Evolutionary conservation across 2,888 invertebrate genomes (phyloP).

Genomic region (Barypeithes pellucidus): DNA sequence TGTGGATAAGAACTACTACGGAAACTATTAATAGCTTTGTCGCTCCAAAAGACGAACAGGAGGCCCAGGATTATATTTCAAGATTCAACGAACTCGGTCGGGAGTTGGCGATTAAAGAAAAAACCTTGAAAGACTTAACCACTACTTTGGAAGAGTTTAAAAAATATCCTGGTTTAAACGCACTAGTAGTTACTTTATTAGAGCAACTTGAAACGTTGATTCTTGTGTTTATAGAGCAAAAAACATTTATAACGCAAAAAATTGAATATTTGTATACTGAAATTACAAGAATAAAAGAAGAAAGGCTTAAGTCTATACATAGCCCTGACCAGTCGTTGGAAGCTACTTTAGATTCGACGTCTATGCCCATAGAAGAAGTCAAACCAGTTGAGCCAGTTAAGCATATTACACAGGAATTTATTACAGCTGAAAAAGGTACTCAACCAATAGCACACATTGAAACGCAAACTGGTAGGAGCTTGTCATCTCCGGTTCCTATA

Average conservation of each 20-base stretch:
- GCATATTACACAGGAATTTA: conserved; percentile 56
- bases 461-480: conserved; percentile 80
- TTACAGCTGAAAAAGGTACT: conserved; percentile 55
- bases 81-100: conserved; percentile 64
- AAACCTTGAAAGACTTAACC: conserved; percentile 71
- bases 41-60: conserved; percentile 58
- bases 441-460: conserved; percentile 71
- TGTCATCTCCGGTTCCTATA: conserved; percentile 68
- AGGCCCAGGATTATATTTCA: conserved; percentile 65
- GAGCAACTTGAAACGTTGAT: conserved; percentile 75
- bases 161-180: conserved; percentile 70
- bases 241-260: conserved; percentile 73
- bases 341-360: conserved; percentile 79
- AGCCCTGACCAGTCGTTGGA: conserved; percentile 72
- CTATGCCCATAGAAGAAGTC: conserved; percentile 81
- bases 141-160: conserved; percentile 71
- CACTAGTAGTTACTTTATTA: conserved; percentile 71
- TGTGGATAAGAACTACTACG: conserved; percentile 72
- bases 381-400: conserved; percentile 60
- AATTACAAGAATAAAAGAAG: conserved; percentile 67
- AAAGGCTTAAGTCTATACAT: conserved; percentile 62
- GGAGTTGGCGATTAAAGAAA: conserved; percentile 71
- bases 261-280: conserved; percentile 74
- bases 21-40: conserved; percentile 61
- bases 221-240: conserved; percentile 76